Base-by-base conservation (phyloP, 2,113 vertebrate genomes). In the Nicator chloris region DNA sequence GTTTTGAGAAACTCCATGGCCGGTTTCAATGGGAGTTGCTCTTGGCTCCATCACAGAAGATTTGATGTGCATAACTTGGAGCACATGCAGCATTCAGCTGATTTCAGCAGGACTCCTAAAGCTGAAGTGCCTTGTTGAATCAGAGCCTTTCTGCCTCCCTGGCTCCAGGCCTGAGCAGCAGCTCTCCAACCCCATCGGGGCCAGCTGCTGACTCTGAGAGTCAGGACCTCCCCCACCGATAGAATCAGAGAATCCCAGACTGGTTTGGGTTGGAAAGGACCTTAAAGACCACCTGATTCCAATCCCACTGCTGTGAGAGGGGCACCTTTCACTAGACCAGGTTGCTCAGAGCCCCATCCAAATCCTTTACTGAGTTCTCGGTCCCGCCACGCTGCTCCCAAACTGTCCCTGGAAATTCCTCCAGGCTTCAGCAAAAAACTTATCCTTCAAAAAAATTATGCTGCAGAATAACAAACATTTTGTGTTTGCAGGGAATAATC, bases 61-160 rank as follows among this genome's bases (percentile, higher is more conserved):
- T 82, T 93, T 88, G 33, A 53, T 60, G 56, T 65, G 49, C 40
- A 17, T 49, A 65, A 75, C 69, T 91, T 92, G 24, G 50, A 88
- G 69, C 53, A 56, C 61, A 45, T 37, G 70, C 84, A 78, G 81
- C 72, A 54, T 78, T 78, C 77, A 87, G 37, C 22, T 94, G 95
- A 93, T 94, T 93, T 90, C 70, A 72, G 83, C 13, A 35, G 82
- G 75, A 63, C 85, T 89, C 65, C 88, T 92, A 7, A 23, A 70
- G 92, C 86, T 92, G 8, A 65, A 95, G 91, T 61, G 35, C 69
- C 91, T 87, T 30, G 39, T 93, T 96, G 88, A 97, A 94, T 95
- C 91, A 91, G 64, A 90, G 77, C 49, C 37, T 91, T 86, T 86
- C 10, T 78, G 72, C 86, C 64, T 51, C 81, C 27, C 44, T 61